Evolutionary conservation across 2,888 invertebrate genomes (phyloP).

Genomic region (Macropis europaea): DNA sequence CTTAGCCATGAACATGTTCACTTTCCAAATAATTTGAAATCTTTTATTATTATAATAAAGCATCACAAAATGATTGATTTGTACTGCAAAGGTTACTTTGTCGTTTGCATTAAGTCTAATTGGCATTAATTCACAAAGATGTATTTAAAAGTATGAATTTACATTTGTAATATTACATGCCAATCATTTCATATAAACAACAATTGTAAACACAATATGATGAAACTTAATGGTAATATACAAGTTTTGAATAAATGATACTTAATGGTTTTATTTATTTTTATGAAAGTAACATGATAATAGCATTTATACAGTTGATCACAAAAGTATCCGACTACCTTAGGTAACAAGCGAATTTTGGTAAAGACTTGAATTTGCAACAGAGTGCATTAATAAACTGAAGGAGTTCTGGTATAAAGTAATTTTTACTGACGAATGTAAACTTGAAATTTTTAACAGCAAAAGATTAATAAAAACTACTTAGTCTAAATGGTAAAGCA

Average conservation of each 20-base stretch:
- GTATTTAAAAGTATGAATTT: constrained; percentile 1
- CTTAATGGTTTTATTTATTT: not conserved
- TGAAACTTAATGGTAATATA: constrained; percentile 1
- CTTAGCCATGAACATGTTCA: not conserved
- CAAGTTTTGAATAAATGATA: not conserved
- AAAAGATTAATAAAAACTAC: too few species aligned
- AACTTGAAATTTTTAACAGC: too few species aligned
- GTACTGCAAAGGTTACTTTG: not conserved
- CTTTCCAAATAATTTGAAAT: not conserved
- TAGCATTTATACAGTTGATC: too few species aligned
- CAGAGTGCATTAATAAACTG: too few species aligned
- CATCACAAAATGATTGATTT: not conserved
- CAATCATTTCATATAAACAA: constrained; percentile 3
- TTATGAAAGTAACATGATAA: not conserved
- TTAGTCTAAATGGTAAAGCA: too few species aligned
- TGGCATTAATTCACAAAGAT: not conserved
- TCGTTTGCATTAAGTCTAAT: not conserved
- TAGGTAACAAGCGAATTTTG: too few species aligned
- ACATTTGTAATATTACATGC: not conserved
- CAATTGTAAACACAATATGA: constrained; percentile 10
- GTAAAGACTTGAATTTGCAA: too few species aligned
- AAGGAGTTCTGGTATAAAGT: too few species aligned
- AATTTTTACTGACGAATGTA: too few species aligned
- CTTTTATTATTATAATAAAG: not conserved
- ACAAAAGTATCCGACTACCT: too few species aligned